Evolutionary conservation across 2,113 vertebrate genomes (phyloP).

Genomic region (Mormyrus iriodes): DNA sequence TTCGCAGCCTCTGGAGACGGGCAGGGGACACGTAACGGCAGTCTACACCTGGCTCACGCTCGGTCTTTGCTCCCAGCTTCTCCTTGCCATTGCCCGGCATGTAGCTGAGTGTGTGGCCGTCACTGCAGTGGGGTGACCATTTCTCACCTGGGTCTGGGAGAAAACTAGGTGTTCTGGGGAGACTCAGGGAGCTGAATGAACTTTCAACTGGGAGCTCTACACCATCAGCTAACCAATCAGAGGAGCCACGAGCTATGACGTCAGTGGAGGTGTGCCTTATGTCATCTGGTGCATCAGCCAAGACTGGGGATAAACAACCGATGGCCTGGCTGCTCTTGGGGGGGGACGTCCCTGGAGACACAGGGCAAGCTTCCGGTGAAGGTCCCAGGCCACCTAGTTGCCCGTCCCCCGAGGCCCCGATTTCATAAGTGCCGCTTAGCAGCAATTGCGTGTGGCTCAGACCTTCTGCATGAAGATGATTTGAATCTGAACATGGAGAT

Average conservation of each 20-base stretch:
- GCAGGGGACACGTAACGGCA: slow-evolving; percentile 45
- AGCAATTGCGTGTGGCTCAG: neutral
- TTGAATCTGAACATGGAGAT: slow-evolving; percentile 1
- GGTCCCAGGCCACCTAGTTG: neutral
- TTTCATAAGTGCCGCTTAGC: neutral
- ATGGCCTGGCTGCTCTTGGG: neutral
- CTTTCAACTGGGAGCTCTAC: slow-evolving; percentile 17
- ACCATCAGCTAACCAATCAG: slow-evolving; percentile 23
- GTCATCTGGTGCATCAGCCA: neutral
- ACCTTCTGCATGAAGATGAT: neutral
- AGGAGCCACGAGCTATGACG: slow-evolving; percentile 14
- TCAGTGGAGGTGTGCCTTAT: slow-evolving; percentile 29
- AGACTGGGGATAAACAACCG: neutral
- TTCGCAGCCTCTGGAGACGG: slow-evolving; percentile 39
- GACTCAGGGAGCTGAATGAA: slow-evolving; percentile 12
- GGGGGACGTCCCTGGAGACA: neutral
- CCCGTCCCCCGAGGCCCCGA: slow-evolving; percentile 10
- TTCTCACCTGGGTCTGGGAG: neutral
- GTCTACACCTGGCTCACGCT: neutral
- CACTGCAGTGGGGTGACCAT: neutral
- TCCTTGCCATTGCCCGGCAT: slow-evolving; percentile 27
- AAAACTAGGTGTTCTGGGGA: slow-evolving; percentile 10
- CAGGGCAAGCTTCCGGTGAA: neutral
- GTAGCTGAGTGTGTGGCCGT: neutral
- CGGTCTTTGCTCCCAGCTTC: neutral